phyloP scores from a whole-genome alignment of 2,888 invertebrate genomes.

The Allacma fusca region DNA sequence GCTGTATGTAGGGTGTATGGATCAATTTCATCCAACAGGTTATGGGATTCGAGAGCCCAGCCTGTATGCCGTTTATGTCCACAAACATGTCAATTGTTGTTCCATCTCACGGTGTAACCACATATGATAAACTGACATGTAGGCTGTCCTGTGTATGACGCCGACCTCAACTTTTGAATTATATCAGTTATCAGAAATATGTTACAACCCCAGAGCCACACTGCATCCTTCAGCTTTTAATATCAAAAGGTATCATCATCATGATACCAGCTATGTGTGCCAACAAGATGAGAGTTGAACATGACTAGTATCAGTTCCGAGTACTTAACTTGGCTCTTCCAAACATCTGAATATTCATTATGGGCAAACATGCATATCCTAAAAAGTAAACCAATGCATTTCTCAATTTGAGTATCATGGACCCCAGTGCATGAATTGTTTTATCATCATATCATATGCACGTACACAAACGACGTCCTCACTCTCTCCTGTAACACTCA shows the following conservation, averaged over 20 bases:
- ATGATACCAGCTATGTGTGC: background rate
- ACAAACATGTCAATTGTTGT: conserved; percentile 16
- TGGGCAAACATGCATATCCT: no score
- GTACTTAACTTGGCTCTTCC: background rate
- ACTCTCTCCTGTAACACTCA: no score
- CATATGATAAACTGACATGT: background rate
- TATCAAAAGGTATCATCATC: background rate
- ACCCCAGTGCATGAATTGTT: no score
- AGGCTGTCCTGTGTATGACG: background rate
- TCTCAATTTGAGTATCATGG: no score
- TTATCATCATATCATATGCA: no score
- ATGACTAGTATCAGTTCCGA: background rate
- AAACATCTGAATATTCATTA: background rate
- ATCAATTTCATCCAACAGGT: background rate
- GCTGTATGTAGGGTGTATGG: no score
- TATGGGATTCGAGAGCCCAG: background rate
- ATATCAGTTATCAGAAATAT: no score
- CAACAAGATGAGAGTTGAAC: background rate
- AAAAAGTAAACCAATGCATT: no score
- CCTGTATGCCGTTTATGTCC: background rate
- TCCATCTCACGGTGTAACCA: conserved; percentile 5
- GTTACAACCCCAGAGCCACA: no score
- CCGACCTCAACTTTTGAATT: no score
- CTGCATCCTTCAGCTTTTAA: background rate
- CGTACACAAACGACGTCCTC: no score